Evolutionary conservation across 2,888 invertebrate genomes (phyloP).

Genomic region (Sepioteuthis lessoniana): DNA sequence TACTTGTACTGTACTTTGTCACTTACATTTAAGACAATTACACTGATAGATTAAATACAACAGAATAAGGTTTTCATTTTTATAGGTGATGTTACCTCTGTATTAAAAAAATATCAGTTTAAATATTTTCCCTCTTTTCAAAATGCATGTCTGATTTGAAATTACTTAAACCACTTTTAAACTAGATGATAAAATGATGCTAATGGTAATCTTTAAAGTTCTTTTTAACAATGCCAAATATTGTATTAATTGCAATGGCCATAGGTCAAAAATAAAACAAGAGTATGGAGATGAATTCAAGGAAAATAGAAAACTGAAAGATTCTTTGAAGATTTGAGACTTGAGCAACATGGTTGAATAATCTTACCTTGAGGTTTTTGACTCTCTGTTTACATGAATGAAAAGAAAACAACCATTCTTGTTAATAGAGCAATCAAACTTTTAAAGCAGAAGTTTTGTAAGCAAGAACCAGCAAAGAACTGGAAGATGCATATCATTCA

Average conservation of each 20-base stretch:
- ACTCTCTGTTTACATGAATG: neutral
- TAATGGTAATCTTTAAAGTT: too few relatives aligned
- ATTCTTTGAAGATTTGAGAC: neutral
- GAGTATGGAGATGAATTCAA: neutral
- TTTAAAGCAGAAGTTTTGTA: neutral
- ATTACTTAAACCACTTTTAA: too few relatives aligned
- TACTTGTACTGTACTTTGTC: too few relatives aligned
- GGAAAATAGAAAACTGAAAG: neutral
- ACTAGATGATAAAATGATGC: too few relatives aligned
- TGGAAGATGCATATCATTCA: neutral
- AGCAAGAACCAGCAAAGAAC: neutral
- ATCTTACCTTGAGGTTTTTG: constrained; percentile 23
- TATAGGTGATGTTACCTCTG: too few relatives aligned
- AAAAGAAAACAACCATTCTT: neutral
- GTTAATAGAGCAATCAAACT: neutral
- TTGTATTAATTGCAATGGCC: neutral
- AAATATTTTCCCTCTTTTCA: too few relatives aligned
- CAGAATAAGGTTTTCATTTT: too few relatives aligned
- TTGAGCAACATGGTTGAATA: neutral
- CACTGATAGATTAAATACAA: too few relatives aligned
- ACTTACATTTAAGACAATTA: too few relatives aligned
- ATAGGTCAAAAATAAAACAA: neutral
- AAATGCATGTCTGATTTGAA: too few relatives aligned
- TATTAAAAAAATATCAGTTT: too few relatives aligned
- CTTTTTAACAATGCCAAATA: too few relatives aligned